A percentile compares a stretch with the other conserved stretches of the same genome.
Evolutionary conservation across 2,888 invertebrate genomes (phyloP).

Genomic region (Crocallis elinguaria): DNA sequence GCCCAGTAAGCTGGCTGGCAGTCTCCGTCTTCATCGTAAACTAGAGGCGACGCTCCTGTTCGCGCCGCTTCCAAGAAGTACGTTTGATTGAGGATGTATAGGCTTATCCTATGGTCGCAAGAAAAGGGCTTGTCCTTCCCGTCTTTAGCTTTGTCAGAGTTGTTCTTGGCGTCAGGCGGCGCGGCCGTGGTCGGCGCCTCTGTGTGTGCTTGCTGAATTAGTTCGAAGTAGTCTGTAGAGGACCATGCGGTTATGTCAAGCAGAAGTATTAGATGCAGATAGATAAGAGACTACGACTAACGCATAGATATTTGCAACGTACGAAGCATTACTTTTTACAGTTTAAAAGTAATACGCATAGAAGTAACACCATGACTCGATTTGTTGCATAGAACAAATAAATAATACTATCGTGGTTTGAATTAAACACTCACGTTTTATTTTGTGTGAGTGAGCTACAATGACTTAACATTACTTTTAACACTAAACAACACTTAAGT

Average conservation of each 20-base stretch:
- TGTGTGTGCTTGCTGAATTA: slow-evolving; percentile 51
- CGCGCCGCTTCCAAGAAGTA: slow-evolving; percentile 65
- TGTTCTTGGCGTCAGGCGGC: slow-evolving; percentile 45
- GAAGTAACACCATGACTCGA: too few species aligned
- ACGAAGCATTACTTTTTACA: background rate
- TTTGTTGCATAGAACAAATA: too few species aligned
- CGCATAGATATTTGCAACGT: background rate
- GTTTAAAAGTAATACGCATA: too few species aligned
- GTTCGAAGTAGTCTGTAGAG: slow-evolving; percentile 61
- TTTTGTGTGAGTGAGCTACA: too few species aligned
- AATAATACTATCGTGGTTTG: too few species aligned
- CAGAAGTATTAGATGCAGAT: slow-evolving; percentile 60
- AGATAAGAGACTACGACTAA: slow-evolving; percentile 32
- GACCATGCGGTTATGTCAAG: slow-evolving; percentile 70
- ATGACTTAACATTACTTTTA: too few species aligned
- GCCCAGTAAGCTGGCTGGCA: slow-evolving; percentile 86
- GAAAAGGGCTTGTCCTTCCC: slow-evolving; percentile 81
- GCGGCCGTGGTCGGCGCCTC: slow-evolving; percentile 51
- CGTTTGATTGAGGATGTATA: slow-evolving; percentile 88
- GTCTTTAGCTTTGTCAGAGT: slow-evolving; percentile 64
- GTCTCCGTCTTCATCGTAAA: slow-evolving; percentile 52
- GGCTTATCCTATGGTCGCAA: slow-evolving; percentile 89
- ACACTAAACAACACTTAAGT: too few species aligned
- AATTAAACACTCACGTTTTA: too few species aligned
- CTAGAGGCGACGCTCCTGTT: slow-evolving; percentile 59